Percentiles rank a stretch among this genome's conserved stretches.
These are phyloP conservation scores for Drymodes brunneopygia DNA, from an alignment of 2,113 vertebrate genomes.

Conservation along the genomic window DNA sequence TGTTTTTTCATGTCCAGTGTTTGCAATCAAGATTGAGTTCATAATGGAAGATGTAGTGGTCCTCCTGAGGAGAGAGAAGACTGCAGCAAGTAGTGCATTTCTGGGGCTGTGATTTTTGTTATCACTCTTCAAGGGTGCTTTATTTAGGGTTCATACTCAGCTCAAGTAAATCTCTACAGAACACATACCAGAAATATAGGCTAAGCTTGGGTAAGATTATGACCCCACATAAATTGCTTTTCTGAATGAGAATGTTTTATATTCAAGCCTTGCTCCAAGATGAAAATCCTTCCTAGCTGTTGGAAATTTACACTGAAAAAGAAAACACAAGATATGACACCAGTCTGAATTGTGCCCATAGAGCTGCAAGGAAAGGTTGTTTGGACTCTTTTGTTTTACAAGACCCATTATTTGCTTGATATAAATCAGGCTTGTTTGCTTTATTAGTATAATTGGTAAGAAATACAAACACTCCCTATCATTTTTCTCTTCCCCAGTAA, in stretches of 20 bases:
- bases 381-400: not conserved
- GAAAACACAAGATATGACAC: not conserved
- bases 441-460: not conserved
- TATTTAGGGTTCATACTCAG: not conserved
- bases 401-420: not conserved
- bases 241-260: not conserved
- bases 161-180: not conserved
- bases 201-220: not conserved
- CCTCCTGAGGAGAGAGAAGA: not conserved
- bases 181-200: constrained; percentile 12
- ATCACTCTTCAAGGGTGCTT: not conserved
- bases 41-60: not conserved
- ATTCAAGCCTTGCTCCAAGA: not conserved
- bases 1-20: not conserved
- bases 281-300: not conserved
- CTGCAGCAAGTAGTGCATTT: not conserved
- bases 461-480: not conserved
- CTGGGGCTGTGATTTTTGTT: not conserved
- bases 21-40: not conserved
- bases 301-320: not conserved
- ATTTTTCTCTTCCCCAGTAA: not conserved
- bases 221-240: constrained; percentile 6
- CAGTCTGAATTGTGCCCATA: not conserved
- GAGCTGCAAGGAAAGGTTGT: not conserved
- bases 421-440: not conserved